A percentile compares a stretch with the other conserved stretches of the same genome.
Conservation (phyloP, 2,113 vertebrate genomes). For the Gambusia affinis region DNA sequence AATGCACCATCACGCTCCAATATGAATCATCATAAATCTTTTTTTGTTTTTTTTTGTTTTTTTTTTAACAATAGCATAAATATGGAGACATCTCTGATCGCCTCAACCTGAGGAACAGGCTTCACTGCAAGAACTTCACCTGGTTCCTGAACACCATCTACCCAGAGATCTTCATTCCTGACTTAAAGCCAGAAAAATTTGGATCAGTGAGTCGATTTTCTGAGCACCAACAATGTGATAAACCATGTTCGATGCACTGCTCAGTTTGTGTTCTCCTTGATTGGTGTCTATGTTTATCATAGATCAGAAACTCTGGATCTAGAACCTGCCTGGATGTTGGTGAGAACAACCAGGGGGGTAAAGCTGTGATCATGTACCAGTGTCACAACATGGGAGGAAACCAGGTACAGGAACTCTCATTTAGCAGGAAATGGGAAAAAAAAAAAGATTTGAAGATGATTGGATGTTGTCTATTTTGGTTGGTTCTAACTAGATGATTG, state of each 20-base stretch:
- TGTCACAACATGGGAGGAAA: conserved; percentile 98
- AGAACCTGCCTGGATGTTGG: conserved; percentile 90
- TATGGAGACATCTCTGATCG: conserved; percentile 91
- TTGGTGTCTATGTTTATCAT: conserved; percentile 29
- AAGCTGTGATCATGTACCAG: conserved; percentile 90
- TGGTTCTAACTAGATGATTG: conserved; percentile 23
- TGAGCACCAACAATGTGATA: neutral
- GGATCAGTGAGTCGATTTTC: conserved; percentile 85
- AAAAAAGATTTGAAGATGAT: neutral
- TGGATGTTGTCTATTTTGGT: neutral
- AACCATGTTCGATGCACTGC: neutral
- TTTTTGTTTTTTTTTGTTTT: neutral
- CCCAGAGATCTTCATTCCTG: conserved; percentile 92
- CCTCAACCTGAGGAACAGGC: conserved; percentile 83
- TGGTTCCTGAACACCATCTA: conserved; percentile 93
- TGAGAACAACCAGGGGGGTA: conserved; percentile 88
- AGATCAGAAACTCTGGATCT: conserved; percentile 88
- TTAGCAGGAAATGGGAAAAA: neutral
- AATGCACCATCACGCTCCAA: neutral
- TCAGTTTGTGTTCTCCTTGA: neutral
- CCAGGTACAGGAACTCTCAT: conserved; percentile 82
- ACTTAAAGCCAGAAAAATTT: conserved; percentile 83
- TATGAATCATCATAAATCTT: neutral
- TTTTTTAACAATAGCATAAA: conserved; percentile 77
- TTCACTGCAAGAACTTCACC: conserved; percentile 93